phyloP scores from a whole-genome alignment of 1,140 invertebrate genomes.

The Sarcophaga bullata region DNA sequence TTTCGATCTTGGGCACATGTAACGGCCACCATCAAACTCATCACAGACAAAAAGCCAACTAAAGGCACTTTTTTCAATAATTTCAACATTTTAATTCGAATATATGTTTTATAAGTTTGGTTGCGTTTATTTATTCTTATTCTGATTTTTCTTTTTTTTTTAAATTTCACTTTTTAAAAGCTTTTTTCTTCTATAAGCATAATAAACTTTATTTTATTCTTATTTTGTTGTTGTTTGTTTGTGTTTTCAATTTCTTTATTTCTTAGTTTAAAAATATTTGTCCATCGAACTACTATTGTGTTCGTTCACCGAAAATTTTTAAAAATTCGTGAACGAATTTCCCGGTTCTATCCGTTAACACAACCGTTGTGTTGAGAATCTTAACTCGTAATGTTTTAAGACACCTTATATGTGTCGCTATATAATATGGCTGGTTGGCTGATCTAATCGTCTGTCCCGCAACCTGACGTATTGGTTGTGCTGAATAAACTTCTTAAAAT shows the following conservation, averaged over 20 bases:
- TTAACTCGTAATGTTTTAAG: constrained; percentile 20
- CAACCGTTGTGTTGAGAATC: constrained; percentile 27
- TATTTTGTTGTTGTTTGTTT: background rate
- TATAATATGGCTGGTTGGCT: background rate
- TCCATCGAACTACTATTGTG: background rate
- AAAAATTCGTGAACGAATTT: background rate
- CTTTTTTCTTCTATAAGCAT: background rate
- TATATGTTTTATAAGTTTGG: background rate
- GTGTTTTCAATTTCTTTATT: constrained; percentile 6
- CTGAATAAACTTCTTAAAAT: constrained; percentile 22
- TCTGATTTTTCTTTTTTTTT: background rate
- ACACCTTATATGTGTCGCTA: constrained; percentile 5
- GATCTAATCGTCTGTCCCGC: background rate
- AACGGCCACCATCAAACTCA: background rate
- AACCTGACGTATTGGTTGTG: background rate
- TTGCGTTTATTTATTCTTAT: background rate
- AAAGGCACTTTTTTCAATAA: background rate
- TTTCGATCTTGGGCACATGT: constrained; percentile 53
- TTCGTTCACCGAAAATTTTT: background rate
- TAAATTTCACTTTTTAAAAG: background rate
- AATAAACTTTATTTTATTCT: constrained; percentile 6
- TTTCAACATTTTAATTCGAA: constrained; percentile 13
- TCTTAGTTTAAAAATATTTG: constrained; percentile 1
- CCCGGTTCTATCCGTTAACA: background rate
- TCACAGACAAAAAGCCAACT: background rate